Evolutionary conservation across 2,797 vertebrate genomes (phyloP).

Genomic region (Parauchenoglanis punctatus): DNA sequence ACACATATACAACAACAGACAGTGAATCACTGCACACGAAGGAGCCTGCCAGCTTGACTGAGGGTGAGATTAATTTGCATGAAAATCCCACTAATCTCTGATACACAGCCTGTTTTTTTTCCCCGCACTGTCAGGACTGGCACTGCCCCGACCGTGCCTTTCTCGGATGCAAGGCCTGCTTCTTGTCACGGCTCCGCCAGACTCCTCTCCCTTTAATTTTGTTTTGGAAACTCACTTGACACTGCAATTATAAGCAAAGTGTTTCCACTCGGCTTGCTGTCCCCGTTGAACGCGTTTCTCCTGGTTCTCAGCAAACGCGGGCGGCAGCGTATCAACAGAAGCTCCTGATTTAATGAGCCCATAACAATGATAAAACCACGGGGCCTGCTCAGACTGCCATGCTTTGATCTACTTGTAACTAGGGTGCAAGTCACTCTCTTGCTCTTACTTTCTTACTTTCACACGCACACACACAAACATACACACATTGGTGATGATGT

Average conservation of each 20-base stretch:
- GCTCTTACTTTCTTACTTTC: constrained; percentile 9
- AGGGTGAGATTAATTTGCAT: constrained; percentile 29
- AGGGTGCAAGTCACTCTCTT: constrained; percentile 1
- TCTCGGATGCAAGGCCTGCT: constrained; percentile 33
- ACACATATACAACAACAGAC: not conserved
- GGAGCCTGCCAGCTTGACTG: not conserved
- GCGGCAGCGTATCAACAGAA: constrained; percentile 23
- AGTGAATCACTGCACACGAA: constrained; percentile 7
- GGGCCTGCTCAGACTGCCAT: not conserved
- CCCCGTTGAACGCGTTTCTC: constrained; percentile 5
- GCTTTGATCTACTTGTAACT: constrained; percentile 17
- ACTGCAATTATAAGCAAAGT: constrained; percentile 49
- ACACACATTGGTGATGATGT: constrained; percentile 12
- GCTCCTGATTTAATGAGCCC: constrained; percentile 39
- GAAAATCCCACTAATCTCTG: constrained; percentile 33
- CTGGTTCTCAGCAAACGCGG: constrained; percentile 6
- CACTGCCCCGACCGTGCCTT: constrained; percentile 15
- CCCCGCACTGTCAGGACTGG: not conserved
- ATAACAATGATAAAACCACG: constrained; percentile 2
- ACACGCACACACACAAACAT: not conserved
- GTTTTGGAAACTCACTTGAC: constrained; percentile 56
- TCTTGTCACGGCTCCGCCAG: constrained; percentile 36
- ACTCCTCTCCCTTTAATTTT: constrained; percentile 49
- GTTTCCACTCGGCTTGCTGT: constrained; percentile 45
- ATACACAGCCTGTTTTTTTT: constrained; percentile 5